phyloP scores from a whole-genome alignment of 2,888 invertebrate species.

The Timandra comae region DNA sequence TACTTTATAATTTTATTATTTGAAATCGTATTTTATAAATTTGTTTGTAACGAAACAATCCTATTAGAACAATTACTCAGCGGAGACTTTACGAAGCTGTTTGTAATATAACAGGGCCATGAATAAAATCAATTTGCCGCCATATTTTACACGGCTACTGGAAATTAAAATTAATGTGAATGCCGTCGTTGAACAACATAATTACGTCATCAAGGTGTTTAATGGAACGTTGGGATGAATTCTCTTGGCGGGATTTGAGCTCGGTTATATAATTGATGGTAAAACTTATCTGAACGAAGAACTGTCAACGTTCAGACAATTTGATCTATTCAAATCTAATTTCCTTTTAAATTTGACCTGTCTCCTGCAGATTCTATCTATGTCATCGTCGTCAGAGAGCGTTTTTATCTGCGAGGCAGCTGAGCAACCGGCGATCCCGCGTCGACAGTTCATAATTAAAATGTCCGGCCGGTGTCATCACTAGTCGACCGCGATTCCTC shows the following conservation, averaged over 20 bases:
- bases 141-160: conserved; percentile 15
- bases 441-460: conserved; percentile 73
- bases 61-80: conserved; percentile 20
- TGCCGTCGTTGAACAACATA: conserved; percentile 14
- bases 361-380: conserved; percentile 64
- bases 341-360: conserved; percentile 65
- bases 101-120: conserved; percentile 12
- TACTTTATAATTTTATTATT: conserved; percentile 32
- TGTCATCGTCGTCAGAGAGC: conserved; percentile 36
- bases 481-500: conserved; percentile 39
- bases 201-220: conserved; percentile 15
- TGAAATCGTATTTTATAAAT: conserved; percentile 32
- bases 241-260: conserved; percentile 6
- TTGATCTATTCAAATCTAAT: conserved; percentile 64
- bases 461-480: conserved; percentile 65
- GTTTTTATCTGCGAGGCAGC: conserved; percentile 55
- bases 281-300: conserved; percentile 20
- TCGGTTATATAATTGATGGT: conserved; percentile 24
- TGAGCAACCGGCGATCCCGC: conserved; percentile 43
- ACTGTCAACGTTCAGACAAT: conserved; percentile 42
- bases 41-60: conserved; percentile 17
- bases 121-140: conserved; percentile 19
- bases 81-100: conserved; percentile 6
- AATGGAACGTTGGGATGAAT: conserved; percentile 13
- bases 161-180: conserved; percentile 16